Conservation (phyloP, 2,113 vertebrate species). For the Plecturocebus donacophilus region DNA sequence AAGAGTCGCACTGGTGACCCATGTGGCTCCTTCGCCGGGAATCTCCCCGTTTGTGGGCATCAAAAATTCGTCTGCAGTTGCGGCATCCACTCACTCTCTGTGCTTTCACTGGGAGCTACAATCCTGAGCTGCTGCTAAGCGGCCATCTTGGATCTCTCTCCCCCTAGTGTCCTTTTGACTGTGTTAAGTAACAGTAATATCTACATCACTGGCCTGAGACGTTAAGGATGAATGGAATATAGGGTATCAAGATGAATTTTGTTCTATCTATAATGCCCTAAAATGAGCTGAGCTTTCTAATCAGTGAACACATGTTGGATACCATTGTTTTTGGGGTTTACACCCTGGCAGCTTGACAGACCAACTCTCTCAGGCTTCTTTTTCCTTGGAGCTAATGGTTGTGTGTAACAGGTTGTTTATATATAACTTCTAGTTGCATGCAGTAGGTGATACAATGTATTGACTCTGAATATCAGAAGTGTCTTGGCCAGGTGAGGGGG, state of each 20-base stretch:
- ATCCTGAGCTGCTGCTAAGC: no score
- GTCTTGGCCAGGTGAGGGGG: background rate
- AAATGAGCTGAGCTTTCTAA: background rate
- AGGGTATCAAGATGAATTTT: background rate
- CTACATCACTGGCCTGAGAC: background rate
- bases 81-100: no score
- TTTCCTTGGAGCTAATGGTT: background rate
- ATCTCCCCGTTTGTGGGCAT: no score
- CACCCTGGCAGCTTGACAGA: background rate
- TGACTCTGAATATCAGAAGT: background rate
- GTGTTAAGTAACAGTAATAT: background rate
- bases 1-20: no score
- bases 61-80: no score
- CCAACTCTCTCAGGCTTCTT: background rate
- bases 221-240: background rate
- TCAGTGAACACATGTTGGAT: background rate
- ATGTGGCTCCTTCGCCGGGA: no score
- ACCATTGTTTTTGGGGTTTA: background rate
- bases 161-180: no score
- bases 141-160: no score
- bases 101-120: no score
- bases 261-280: background rate
- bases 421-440: background rate
- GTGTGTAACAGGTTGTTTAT: background rate
- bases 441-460: background rate